Conservation (phyloP, 2,113 vertebrate genomes). For the Brachyistius frenatus region DNA sequence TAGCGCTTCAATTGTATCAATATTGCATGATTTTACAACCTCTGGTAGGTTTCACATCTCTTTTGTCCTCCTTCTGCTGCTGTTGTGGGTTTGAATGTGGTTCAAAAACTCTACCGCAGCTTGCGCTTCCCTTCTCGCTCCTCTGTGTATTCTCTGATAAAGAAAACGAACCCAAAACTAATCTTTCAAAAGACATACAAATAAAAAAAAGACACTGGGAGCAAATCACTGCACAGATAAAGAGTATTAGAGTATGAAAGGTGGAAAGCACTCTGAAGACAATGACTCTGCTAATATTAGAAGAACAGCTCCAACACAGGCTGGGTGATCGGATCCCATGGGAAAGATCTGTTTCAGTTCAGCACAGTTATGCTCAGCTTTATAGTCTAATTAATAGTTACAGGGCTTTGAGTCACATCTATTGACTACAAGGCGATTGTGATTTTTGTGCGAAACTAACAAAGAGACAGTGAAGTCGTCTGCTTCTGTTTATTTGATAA, state of each 20-base stretch:
- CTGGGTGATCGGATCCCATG: slow-evolving; percentile 40
- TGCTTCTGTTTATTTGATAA: slow-evolving; percentile 6
- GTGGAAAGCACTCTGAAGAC: slow-evolving; percentile 33
- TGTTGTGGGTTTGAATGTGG: neutral
- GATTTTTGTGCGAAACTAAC: slow-evolving; percentile 21
- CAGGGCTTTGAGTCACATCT: slow-evolving; percentile 43
- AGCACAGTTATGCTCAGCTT: slow-evolving; percentile 40
- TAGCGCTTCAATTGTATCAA: too few species aligned
- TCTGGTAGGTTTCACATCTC: neutral
- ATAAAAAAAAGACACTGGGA: slow-evolving; percentile 13
- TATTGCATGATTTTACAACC: neutral
- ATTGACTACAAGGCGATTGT: slow-evolving; percentile 30
- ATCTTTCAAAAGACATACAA: slow-evolving; percentile 19
- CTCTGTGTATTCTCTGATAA: slow-evolving; percentile 31
- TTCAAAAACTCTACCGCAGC: neutral
- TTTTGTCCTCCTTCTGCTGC: neutral
- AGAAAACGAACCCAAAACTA: slow-evolving; percentile 16
- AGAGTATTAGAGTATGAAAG: slow-evolving; percentile 17
- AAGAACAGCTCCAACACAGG: slow-evolving; percentile 34
- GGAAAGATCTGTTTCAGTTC: slow-evolving; percentile 44
- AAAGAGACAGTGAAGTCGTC: slow-evolving; percentile 5
- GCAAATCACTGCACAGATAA: slow-evolving; percentile 32
- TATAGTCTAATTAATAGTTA: slow-evolving; percentile 56
- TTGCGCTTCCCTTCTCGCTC: slow-evolving; percentile 14
- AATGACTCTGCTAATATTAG: slow-evolving; percentile 44